Base-by-base conservation (phyloP, 2,113 vertebrate species). In the Rallus limicola region DNA sequence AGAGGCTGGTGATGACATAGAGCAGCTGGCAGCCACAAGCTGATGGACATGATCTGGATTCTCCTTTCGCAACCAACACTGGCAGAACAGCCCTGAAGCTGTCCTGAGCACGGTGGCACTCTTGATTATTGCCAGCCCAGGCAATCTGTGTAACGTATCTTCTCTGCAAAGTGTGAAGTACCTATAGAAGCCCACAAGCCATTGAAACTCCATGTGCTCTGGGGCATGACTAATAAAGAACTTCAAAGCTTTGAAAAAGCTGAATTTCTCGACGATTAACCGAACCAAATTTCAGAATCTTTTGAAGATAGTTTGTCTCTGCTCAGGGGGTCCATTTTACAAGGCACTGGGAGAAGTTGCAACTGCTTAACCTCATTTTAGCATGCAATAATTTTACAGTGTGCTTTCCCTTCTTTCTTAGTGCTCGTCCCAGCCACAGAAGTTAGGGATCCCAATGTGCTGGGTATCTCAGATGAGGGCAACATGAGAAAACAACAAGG, bases 231-330 rank as follows among this genome's bases (percentile, higher is more conserved):
- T 89, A 87, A 77, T 50, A 88, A 40, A 6, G 60, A 31, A 90
- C 88, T 91, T 93, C 93, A 94, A 93, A 94, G 95, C 92, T 92
- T 48, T 59, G 36, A 59, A 82, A 90, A 92, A 80, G 58, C 77
- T 63, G 58, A 29, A 77, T 82, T 92, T 87, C 89, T 93, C 59
- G 58, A 91, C 0, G 1, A 69, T 87, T 96, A 93, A 58, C 88
- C 0, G 2, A 80, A 88, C 34, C n/a, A 72, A 94, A 91, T 91
- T 94, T 87, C 74, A 42, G 88, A 89, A 70, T 74, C 86, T 94
- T 95, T 91, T 96, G 88, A 93, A 94, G 83, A 85, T 28, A 44
- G 36, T 72, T 91, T 88, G 86, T 72, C 40, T 79, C 58, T 0
- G 34, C 77, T 84, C 59, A 67, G 77, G 81, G 86, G 60, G 50